Percentiles rank a stretch among this genome's conserved stretches.
phyloP scores from a whole-genome alignment of 2,888 invertebrate species.

The Pheosia gnoma region DNA sequence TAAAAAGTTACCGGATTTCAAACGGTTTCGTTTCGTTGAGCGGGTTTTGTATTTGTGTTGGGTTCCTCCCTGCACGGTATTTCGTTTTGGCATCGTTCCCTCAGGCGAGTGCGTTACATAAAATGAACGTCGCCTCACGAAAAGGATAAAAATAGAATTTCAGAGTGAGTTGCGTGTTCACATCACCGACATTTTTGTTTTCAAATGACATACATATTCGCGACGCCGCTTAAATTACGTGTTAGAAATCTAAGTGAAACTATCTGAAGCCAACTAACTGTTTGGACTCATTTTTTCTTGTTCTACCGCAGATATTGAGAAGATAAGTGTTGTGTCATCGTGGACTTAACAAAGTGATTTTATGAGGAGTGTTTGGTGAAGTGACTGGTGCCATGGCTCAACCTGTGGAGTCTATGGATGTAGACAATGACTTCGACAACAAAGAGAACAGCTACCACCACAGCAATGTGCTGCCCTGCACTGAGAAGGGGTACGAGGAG shows the following conservation, averaged over 20 bases:
- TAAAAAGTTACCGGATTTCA: conserved; percentile 71
- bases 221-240: conserved; percentile 57
- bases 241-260: conserved; percentile 79
- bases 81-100: conserved; percentile 80
- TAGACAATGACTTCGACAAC: conserved; percentile 74
- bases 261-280: conserved; percentile 65
- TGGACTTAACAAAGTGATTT: conserved; percentile 21
- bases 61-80: conserved; percentile 39
- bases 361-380: conserved; percentile 26
- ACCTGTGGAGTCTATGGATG: conserved; percentile 71
- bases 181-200: conserved; percentile 76
- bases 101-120: conserved; percentile 71
- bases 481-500: conserved; percentile 76
- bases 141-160: conserved; percentile 80
- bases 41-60: conserved; percentile 47
- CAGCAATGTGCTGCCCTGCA: conserved; percentile 67
- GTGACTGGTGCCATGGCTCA: conserved; percentile 63
- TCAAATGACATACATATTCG: conserved; percentile 76
- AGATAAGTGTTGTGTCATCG: conserved; percentile 20
- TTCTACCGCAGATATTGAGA: conserved; percentile 47
- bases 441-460: conserved; percentile 73
- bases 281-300: conserved; percentile 67
- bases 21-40: conserved; percentile 59
- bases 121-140: conserved; percentile 72
- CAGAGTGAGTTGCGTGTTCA: conserved; percentile 74